These are phyloP conservation scores for Neosilurus mollespiculum DNA, from an alignment of 2,797 vertebrate genomes.

Conservation along the genomic window DNA sequence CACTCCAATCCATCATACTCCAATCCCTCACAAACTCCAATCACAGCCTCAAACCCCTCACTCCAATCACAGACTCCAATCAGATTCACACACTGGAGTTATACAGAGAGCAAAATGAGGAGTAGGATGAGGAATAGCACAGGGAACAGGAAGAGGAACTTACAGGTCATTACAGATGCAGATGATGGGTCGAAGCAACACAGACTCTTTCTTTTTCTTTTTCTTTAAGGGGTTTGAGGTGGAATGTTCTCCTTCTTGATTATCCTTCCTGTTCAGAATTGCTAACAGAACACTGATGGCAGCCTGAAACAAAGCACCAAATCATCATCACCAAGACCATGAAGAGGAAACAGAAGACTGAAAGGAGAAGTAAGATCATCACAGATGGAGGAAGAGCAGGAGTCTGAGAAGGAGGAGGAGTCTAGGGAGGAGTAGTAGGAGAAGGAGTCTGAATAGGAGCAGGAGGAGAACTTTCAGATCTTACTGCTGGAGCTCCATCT, in stretches of 20 bases:
- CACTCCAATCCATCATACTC: too few relatives aligned
- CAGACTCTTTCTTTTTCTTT: slow-evolving; percentile 73
- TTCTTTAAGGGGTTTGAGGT: slow-evolving; percentile 64
- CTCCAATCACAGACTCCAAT: neutral
- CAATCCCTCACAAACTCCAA: neutral
- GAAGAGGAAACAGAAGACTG: neutral
- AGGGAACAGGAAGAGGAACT: slow-evolving; percentile 55
- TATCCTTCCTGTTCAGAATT: slow-evolving; percentile 80
- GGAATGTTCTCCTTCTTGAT: slow-evolving; percentile 57
- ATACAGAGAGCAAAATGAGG: too few relatives aligned
- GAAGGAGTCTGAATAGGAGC: too few relatives aligned
- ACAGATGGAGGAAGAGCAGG: neutral
- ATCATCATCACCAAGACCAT: neutral
- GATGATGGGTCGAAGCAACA: slow-evolving; percentile 87
- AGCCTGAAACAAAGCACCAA: slow-evolving; percentile 68
- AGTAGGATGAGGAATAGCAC: neutral
- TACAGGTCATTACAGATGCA: slow-evolving; percentile 98
- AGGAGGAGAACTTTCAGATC: slow-evolving; percentile 30
- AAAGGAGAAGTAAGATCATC: too few relatives aligned
- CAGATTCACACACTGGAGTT: neutral
- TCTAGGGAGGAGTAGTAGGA: neutral
- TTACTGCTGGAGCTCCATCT: slow-evolving; percentile 86
- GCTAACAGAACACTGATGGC: slow-evolving; percentile 84
- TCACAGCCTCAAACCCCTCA: too few relatives aligned
- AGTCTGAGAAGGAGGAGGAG: neutral